phyloP scores from a whole-genome alignment of 2,113 vertebrate species.

The Oreamnos americanus region DNA sequence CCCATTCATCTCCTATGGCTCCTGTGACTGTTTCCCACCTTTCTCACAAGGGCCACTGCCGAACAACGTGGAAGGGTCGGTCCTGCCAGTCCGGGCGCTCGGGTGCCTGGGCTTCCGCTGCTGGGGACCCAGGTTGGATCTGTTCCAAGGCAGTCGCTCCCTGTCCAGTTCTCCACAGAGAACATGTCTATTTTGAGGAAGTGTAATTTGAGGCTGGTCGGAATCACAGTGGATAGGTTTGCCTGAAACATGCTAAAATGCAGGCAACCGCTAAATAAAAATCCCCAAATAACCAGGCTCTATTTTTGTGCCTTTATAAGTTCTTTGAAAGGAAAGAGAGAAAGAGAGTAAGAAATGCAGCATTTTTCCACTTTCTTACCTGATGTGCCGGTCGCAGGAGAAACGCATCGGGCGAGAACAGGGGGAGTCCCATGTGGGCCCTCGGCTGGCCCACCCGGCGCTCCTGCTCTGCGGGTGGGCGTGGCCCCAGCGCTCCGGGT shows the following conservation, averaged over 20 bases:
- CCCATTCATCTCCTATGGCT: slow-evolving; percentile 69
- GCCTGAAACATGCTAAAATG: slow-evolving; percentile 34
- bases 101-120: slow-evolving; percentile 64
- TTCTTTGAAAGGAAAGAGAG: slow-evolving; percentile 42
- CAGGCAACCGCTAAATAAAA: slow-evolving; percentile 41
- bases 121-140: slow-evolving; percentile 71
- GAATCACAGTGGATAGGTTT: slow-evolving; percentile 29
- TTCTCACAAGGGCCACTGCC: slow-evolving; percentile 66
- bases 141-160: slow-evolving; percentile 78
- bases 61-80: slow-evolving; percentile 69
- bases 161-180: slow-evolving; percentile 75
- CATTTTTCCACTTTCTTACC: neutral
- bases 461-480: neutral
- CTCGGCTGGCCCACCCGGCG: accelerated
- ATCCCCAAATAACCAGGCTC: slow-evolving; percentile 39
- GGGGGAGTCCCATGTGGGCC: accelerated
- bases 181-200: slow-evolving; percentile 74
- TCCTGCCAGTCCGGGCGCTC: slow-evolving; percentile 68
- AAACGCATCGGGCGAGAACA: accelerated
- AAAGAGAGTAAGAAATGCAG: neutral
- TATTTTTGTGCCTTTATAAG: slow-evolving; percentile 48
- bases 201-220: slow-evolving; percentile 40
- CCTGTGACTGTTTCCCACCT: slow-evolving; percentile 63
- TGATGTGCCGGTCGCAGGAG: neutral
- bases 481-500: too few species aligned